Percentiles rank a stretch among this genome's conserved stretches.
phyloP scores from a whole-genome alignment of 2,888 invertebrate species.

The Thalpophila matura region DNA sequence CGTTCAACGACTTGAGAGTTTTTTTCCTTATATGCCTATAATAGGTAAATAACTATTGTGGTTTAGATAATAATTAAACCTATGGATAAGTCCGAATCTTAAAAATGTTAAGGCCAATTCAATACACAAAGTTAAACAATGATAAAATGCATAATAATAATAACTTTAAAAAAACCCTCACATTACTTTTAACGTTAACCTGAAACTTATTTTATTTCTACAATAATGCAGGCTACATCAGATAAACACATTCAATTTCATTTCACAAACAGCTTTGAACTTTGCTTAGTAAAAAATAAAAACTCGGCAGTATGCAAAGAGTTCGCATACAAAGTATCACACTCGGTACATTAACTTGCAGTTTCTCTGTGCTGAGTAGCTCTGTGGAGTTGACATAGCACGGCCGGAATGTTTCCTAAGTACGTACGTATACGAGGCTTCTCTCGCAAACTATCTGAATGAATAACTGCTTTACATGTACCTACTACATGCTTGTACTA shows the following conservation, averaged over 20 bases:
- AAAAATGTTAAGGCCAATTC: too few relatives aligned
- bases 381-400: constrained; percentile 39
- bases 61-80: too few relatives aligned
- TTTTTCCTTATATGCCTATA: too few relatives aligned
- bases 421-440: constrained; percentile 34
- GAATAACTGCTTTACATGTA: constrained; percentile 13
- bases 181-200: too few relatives aligned
- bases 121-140: not conserved
- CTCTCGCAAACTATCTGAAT: constrained; percentile 26
- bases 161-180: too few relatives aligned
- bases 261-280: not conserved
- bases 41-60: too few relatives aligned
- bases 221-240: not conserved
- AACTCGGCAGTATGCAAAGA: not conserved
- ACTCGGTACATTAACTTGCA: constrained; percentile 25
- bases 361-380: constrained; percentile 40
- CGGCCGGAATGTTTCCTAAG: constrained; percentile 46
- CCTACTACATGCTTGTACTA: constrained; percentile 2
- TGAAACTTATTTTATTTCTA: too few relatives aligned
- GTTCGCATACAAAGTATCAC: not conserved
- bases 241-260: not conserved
- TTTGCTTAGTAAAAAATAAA: not conserved
- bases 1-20: too few relatives aligned
- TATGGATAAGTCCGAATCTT: too few relatives aligned
- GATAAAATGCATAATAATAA: not conserved